Evolutionary conservation across 2,113 vertebrate genomes (phyloP).

Genomic region (Trichomycterus rosablanca): DNA sequence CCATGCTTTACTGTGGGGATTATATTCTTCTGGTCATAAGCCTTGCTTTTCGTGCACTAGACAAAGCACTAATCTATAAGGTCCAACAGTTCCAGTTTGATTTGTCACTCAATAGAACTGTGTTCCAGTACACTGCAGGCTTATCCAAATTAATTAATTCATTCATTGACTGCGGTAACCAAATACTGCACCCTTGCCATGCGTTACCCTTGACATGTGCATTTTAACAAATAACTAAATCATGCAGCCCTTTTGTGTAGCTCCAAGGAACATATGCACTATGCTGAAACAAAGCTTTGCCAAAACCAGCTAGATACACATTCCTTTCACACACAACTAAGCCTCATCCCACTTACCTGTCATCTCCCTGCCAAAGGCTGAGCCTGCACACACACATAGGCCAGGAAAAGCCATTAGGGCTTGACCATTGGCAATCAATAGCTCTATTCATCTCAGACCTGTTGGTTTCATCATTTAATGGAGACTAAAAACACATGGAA

Average conservation of each 20-base stretch:
- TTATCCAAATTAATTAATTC: too few relatives aligned
- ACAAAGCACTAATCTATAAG: too few relatives aligned
- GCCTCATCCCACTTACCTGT: constrained; percentile 44
- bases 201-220: not conserved
- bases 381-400: constrained; percentile 43
- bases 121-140: too few relatives aligned
- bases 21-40: too few relatives aligned
- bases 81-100: too few relatives aligned
- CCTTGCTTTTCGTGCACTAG: too few relatives aligned
- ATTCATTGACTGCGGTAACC: not conserved
- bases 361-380: constrained; percentile 58
- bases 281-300: not conserved
- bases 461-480: not conserved
- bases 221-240: not conserved
- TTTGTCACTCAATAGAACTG: too few relatives aligned
- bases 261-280: not conserved
- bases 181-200: not conserved
- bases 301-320: constrained; percentile 1
- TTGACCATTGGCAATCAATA: not conserved
- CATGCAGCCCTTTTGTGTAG: not conserved
- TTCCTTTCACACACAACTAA: constrained; percentile 15
- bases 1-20: too few relatives aligned
- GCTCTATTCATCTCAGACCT: not conserved
- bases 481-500: not conserved
- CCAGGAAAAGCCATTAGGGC: constrained; percentile 35